These are phyloP conservation scores for Cinclus cinclus DNA, from an alignment of 2,113 vertebrate genomes.

Conservation along the genomic window DNA sequence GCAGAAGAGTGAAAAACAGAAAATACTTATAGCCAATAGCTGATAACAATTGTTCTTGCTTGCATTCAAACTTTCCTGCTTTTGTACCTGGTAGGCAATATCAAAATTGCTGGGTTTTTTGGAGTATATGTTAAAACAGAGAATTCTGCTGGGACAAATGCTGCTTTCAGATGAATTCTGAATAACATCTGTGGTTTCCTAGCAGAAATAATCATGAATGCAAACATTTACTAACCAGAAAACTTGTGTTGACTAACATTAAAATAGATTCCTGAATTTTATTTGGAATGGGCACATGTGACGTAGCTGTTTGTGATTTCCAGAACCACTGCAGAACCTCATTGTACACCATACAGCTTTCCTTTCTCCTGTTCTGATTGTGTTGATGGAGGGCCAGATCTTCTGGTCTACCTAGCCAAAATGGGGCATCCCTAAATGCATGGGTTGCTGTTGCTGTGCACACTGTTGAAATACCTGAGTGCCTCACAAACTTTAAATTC, in stretches of 20 bases:
- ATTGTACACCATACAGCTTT: not conserved
- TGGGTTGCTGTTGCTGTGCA: not conserved
- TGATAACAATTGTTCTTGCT: not conserved
- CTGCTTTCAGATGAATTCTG: not conserved
- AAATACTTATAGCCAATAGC: slow-evolving; percentile 3
- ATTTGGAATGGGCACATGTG: not conserved
- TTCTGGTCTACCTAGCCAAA: not conserved
- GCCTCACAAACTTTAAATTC: not conserved
- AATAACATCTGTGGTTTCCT: not conserved
- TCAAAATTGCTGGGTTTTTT: not conserved
- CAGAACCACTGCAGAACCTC: not conserved
- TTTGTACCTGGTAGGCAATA: not conserved
- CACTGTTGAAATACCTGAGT: not conserved
- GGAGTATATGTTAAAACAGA: not conserved
- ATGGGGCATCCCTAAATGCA: not conserved
- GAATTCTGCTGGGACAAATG: not conserved
- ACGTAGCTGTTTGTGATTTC: not conserved
- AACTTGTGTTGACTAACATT: not conserved
- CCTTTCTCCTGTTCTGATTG: not conserved
- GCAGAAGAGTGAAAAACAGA: not conserved
- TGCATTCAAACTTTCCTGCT: not conserved
- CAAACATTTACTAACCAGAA: not conserved
- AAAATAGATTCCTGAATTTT: not conserved
- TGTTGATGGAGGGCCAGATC: not conserved
- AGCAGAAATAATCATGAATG: not conserved